Evolutionary conservation across 2,888 invertebrate genomes (phyloP).

Genomic region (Cordilura impudica): DNA sequence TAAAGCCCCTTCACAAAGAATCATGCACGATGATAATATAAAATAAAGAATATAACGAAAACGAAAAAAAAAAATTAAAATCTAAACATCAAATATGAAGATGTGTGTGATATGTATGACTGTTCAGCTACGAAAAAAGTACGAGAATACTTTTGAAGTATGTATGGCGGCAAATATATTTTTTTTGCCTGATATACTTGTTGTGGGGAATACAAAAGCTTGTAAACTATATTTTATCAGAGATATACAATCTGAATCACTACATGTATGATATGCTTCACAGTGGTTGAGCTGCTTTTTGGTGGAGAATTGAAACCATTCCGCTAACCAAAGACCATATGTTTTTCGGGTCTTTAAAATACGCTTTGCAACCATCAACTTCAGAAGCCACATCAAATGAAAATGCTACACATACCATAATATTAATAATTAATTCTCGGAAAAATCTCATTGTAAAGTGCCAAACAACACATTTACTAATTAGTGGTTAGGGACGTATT

Average conservation of each 20-base stretch:
- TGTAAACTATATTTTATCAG: slow-evolving; percentile 29
- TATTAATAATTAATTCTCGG: too few relatives aligned
- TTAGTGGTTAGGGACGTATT: too few relatives aligned
- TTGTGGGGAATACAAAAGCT: slow-evolving; percentile 20
- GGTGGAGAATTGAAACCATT: too few relatives aligned
- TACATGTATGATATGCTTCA: background rate
- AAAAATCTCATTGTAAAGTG: too few relatives aligned
- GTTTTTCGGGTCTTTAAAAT: too few relatives aligned
- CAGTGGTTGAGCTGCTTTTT: too few relatives aligned
- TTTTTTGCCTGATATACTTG: slow-evolving; percentile 32
- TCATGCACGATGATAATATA: slow-evolving; percentile 3
- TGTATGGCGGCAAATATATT: slow-evolving; percentile 29
- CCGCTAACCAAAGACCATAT: too few relatives aligned
- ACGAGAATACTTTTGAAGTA: background rate
- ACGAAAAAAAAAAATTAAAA: background rate
- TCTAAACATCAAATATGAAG: background rate
- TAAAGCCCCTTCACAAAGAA: slow-evolving; percentile 17
- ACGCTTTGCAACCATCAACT: too few relatives aligned
- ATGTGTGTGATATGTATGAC: slow-evolving; percentile 9
- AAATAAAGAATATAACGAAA: background rate
- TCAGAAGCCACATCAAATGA: too few relatives aligned
- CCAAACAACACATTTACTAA: too few relatives aligned
- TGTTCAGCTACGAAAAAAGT: background rate
- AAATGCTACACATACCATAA: too few relatives aligned
- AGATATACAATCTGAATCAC: background rate